Evolutionary conservation across 2,113 vertebrate genomes (phyloP).

Genomic region (Dendropsophus ebraccatus): DNA sequence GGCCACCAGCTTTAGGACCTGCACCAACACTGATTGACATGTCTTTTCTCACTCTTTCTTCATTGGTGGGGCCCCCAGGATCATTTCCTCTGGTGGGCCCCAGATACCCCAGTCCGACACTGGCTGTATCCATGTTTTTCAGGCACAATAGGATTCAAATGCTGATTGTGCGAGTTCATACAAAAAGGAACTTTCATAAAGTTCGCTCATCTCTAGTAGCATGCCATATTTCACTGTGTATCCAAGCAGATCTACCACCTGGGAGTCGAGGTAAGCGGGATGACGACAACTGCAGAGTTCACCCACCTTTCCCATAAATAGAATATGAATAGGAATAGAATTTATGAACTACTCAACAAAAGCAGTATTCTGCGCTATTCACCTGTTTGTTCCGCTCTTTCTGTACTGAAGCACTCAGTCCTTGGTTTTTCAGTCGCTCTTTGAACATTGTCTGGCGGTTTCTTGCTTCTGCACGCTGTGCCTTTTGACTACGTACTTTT

Average conservation of each 20-base stretch:
- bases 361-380: neutral
- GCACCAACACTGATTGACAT: no score
- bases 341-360: neutral
- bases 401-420: conserved; percentile 62
- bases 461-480: conserved; percentile 67
- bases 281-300: neutral
- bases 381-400: conserved; percentile 70
- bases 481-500: conserved; percentile 64
- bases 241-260: neutral
- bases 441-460: conserved; percentile 65
- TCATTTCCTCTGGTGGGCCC: no score
- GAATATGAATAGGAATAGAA: neutral
- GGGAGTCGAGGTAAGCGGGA: neutral
- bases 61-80: no score
- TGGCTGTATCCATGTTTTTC: no score
- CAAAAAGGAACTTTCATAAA: no score
- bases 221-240: neutral
- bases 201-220: no score
- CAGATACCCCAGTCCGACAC: no score
- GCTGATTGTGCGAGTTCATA: no score
- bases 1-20: no score
- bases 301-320: neutral
- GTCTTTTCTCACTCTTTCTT: no score
- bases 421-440: conserved; percentile 67
- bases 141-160: no score